Percentiles rank a stretch among this genome's conserved stretches.
phyloP scores from a whole-genome alignment of 1,140 invertebrate genomes.

The Plodia interpunctella region DNA sequence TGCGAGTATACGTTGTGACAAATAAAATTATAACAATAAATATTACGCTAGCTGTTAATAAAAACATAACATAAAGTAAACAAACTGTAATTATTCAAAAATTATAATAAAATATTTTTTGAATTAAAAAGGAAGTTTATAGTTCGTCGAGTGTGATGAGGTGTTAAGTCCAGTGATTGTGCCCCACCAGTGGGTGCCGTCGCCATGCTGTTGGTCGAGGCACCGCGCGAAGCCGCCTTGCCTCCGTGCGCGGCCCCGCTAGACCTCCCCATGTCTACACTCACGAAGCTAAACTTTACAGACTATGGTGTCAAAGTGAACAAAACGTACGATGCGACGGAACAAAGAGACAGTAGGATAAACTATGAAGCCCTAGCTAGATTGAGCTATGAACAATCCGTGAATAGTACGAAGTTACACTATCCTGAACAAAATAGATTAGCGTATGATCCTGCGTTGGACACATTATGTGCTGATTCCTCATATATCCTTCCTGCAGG shows the following conservation, averaged over 20 bases:
- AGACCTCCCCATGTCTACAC: constrained; percentile 65
- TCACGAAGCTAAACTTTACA: constrained; percentile 64
- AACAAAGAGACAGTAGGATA: constrained; percentile 48
- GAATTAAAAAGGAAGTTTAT: neutral
- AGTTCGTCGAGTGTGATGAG: constrained; percentile 33
- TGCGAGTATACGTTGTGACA: neutral
- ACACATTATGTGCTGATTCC: constrained; percentile 51
- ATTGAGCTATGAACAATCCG: constrained; percentile 59
- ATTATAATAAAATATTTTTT: neutral
- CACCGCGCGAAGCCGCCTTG: constrained; percentile 71
- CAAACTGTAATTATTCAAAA: neutral
- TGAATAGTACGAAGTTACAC: constrained; percentile 47
- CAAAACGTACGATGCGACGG: constrained; percentile 43
- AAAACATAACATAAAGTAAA: neutral
- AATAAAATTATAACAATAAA: neutral
- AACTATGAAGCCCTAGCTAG: constrained; percentile 59
- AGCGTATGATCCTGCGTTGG: constrained; percentile 51
- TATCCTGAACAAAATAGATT: constrained; percentile 58
- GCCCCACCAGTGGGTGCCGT: constrained; percentile 28
- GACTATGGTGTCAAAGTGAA: constrained; percentile 71
- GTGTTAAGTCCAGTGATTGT: constrained; percentile 38
- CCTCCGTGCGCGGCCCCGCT: constrained; percentile 66
- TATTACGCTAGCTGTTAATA: constrained; percentile 10
- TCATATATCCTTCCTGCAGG: constrained; percentile 57
- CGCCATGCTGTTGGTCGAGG: constrained; percentile 73